A percentile compares a stretch with the other conserved stretches of the same genome.
Evolutionary conservation across 2,888 invertebrate species (phyloP).

Genomic region (Trichopria drosophilae): DNA sequence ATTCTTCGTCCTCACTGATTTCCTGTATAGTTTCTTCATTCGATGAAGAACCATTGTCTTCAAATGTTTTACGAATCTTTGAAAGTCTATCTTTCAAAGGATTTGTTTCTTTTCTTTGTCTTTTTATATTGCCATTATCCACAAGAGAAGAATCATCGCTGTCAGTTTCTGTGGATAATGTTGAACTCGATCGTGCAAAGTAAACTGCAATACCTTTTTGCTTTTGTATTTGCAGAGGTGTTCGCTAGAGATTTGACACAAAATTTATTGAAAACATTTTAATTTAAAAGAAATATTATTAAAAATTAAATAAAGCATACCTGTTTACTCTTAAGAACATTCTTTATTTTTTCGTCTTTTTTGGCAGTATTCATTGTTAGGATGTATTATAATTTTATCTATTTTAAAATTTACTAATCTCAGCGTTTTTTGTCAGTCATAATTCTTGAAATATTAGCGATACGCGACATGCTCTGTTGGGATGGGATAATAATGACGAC

Average conservation of each 20-base stretch:
- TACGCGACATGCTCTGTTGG: no score
- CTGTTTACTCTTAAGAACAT: no score
- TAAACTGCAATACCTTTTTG: constrained; percentile 22
- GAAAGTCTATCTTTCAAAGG: constrained; percentile 5
- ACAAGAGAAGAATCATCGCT: constrained; percentile 2
- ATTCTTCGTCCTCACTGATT: no score
- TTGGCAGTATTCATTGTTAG: no score
- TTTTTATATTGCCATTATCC: constrained; percentile 20
- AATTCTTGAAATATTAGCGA: no score
- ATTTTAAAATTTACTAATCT: no score
- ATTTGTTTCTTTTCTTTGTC: constrained; percentile 14
- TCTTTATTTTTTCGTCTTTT: no score
- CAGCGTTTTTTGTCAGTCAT: no score
- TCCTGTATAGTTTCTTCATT: no score
- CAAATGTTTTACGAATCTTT: constrained; percentile 27
- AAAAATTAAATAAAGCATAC: not conserved
- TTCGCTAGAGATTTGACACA: no score
- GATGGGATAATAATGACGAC: no score
- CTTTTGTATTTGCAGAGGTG: constrained; percentile 16
- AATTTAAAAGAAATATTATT: not conserved
- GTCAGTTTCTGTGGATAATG: constrained; percentile 2
- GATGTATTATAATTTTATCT: no score
- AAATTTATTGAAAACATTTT: not conserved
- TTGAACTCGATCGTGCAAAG: constrained; percentile 16
- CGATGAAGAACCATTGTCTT: constrained; percentile 11